Conservation (phyloP, 2,797 vertebrate species). For the Siniperca obscura region DNA sequence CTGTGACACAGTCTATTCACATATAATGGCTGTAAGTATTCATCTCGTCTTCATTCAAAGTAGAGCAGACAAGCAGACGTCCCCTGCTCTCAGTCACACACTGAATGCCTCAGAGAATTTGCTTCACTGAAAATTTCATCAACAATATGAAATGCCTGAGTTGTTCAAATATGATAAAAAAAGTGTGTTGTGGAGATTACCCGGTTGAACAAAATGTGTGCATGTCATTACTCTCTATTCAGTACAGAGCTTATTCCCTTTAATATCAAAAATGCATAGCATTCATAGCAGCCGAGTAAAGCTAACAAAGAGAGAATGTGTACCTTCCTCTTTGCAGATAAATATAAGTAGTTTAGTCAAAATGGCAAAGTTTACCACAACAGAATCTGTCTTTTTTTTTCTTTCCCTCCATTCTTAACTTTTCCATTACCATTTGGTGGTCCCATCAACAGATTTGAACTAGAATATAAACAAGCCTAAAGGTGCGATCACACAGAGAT, state of each 20-base stretch:
- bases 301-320: too few relatives aligned
- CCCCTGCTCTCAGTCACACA: conserved; percentile 41
- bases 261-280: background rate
- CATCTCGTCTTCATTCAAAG: conserved; percentile 68
- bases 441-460: background rate
- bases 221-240: background rate
- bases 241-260: background rate
- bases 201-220: conserved; percentile 10
- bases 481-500: too few relatives aligned
- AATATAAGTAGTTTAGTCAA: background rate
- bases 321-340: background rate
- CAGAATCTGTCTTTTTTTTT: background rate
- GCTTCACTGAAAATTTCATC: conserved; percentile 54
- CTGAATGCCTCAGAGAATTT: conserved; percentile 59
- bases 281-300: background rate
- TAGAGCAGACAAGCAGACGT: conserved; percentile 62
- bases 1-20: conserved; percentile 56
- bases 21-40: conserved; percentile 65
- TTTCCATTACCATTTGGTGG: background rate
- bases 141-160: conserved; percentile 49
- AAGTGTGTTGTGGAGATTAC: conserved; percentile 1
- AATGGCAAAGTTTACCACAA: background rate
- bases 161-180: conserved; percentile 51
- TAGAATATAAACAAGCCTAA: background rate
- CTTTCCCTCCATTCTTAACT: background rate